These are phyloP conservation scores for Aproaerema taeniolella DNA, from an alignment of 2,888 invertebrate genomes.

Conservation along the genomic window DNA sequence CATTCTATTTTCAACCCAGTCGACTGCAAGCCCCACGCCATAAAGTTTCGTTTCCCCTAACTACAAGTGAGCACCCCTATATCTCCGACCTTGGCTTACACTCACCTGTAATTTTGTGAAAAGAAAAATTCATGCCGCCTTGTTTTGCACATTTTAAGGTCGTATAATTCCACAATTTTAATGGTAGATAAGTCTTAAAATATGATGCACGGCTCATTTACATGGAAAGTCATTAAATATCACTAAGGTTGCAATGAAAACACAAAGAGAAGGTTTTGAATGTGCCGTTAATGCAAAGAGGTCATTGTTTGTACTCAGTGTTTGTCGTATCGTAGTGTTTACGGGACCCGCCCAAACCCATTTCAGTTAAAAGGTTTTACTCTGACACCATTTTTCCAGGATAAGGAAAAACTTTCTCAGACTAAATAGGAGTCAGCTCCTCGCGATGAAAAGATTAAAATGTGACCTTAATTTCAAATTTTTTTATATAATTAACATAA, in stretches of 20 bases:
- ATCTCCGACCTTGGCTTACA: constrained; percentile 34
- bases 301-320: constrained; percentile 30
- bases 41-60: neutral
- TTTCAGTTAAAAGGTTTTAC: constrained; percentile 38
- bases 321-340: constrained; percentile 24
- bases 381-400: neutral
- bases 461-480: no score
- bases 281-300: constrained; percentile 26
- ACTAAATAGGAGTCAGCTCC: no score
- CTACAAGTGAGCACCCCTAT: constrained; percentile 10
- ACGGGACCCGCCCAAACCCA: constrained; percentile 27
- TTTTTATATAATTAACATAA: no score
- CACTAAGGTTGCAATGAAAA: no score
- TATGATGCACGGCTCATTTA: no score
- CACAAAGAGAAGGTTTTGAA: neutral
- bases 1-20: no score
- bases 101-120: constrained; percentile 18
- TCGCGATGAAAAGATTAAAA: no score
- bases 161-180: no score
- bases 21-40: neutral
- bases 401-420: neutral
- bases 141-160: no score
- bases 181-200: no score
- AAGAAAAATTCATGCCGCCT: no score
- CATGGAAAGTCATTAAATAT: no score